These are phyloP conservation scores for Dastarcus helophoroides DNA, from an alignment of 2,888 invertebrate genomes.

Conservation along the genomic window DNA sequence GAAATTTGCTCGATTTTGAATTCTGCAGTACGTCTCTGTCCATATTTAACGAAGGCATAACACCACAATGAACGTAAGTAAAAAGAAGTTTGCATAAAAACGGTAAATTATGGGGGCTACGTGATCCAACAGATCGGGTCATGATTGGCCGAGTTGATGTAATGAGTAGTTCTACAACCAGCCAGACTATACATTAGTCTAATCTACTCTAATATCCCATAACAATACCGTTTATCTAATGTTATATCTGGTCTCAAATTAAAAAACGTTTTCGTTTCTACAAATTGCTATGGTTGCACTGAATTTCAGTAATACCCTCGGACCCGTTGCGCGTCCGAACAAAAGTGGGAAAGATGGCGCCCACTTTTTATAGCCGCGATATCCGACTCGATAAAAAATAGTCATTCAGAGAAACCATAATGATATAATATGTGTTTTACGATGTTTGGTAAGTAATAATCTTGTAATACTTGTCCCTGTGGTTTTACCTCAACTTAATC, in stretches of 20 bases:
- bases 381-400: conserved; percentile 8
- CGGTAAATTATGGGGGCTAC: conserved; percentile 14
- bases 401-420: conserved; percentile 11
- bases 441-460: conserved; percentile 13
- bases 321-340: conserved; percentile 13
- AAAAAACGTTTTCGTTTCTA: conserved; percentile 25
- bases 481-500: too few relatives aligned
- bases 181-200: conserved; percentile 29
- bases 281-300: conserved; percentile 20
- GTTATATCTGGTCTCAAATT: conserved; percentile 21
- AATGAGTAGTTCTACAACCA: conserved; percentile 24
- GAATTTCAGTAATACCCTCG: conserved; percentile 18
- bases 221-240: conserved; percentile 24
- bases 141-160: conserved; percentile 24
- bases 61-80: conserved; percentile 12
- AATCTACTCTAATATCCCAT: conserved; percentile 23
- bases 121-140: conserved; percentile 25
- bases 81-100: conserved; percentile 9
- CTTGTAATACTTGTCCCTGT: too few relatives aligned
- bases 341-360: conserved; percentile 16
- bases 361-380: conserved; percentile 10
- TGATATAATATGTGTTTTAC: conserved; percentile 12
- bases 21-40: not conserved
- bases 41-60: conserved; percentile 13
- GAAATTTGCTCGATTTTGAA: not conserved